Conservation (phyloP, 2,113 vertebrate species). For the Gopherus evgoodei region DNA sequence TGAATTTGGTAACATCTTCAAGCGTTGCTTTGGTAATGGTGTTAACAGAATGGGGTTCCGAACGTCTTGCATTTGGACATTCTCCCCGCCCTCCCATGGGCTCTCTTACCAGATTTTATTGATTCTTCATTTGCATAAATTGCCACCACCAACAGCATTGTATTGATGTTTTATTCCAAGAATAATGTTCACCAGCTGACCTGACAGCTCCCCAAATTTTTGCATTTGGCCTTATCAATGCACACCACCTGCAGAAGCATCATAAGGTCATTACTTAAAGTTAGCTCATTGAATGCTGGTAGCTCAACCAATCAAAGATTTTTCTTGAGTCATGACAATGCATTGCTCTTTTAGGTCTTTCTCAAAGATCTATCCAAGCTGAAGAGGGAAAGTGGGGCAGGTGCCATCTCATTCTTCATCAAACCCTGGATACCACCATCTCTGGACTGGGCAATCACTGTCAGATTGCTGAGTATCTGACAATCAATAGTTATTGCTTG, state of each 20-base stretch:
- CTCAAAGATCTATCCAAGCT: background rate
- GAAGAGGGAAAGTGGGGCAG: background rate
- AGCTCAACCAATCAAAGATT: no score
- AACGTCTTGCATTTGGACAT: background rate
- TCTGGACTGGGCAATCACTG: background rate
- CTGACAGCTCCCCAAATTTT: background rate
- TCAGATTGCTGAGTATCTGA: background rate
- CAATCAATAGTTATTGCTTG: no score
- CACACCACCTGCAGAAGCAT: background rate
- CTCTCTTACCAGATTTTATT: background rate
- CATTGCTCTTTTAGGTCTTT: no score
- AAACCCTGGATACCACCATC: background rate
- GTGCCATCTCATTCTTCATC: background rate
- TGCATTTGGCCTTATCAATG: background rate
- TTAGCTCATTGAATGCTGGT: background rate
- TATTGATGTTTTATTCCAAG: background rate
- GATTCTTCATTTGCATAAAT: background rate
- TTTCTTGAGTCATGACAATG: no score
- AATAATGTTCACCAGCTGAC: background rate
- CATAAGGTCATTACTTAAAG: background rate
- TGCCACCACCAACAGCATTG: background rate
- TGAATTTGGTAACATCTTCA: background rate
- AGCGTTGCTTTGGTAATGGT: background rate
- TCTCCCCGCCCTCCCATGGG: rapidly evolving
- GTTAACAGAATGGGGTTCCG: background rate